Evolutionary conservation across 1,140 invertebrate genomes (phyloP).

Genomic region (Chionoecetes opilio): DNA sequence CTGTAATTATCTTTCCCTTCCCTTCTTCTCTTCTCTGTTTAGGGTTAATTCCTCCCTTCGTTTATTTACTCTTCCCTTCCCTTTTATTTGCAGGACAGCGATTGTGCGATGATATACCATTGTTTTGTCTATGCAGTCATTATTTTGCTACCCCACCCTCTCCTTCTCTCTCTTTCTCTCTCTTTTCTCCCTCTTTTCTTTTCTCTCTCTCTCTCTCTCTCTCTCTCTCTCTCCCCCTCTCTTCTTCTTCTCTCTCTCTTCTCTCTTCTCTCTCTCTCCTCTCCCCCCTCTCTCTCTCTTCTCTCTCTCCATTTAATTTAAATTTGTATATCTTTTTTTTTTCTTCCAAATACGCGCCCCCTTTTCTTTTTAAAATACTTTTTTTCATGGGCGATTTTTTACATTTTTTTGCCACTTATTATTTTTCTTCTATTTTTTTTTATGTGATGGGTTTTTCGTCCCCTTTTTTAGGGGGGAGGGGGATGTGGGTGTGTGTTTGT

Average conservation of each 20-base stretch:
- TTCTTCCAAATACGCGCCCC: too few relatives aligned
- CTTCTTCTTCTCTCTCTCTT: background rate
- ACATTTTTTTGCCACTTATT: too few relatives aligned
- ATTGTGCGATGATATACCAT: background rate
- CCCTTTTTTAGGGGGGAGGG: too few relatives aligned
- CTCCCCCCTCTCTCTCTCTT: too few relatives aligned
- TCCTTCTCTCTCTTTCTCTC: background rate
- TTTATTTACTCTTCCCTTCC: background rate
- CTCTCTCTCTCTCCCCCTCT: background rate
- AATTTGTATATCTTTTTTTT: too few relatives aligned
- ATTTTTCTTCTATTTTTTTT: too few relatives aligned
- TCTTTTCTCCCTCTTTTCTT: background rate
- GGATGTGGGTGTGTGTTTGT: too few relatives aligned
- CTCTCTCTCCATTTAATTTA: too few relatives aligned
- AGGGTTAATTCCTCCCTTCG: background rate
- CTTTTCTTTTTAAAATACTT: too few relatives aligned
- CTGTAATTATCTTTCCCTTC: slow-evolving; percentile 7
- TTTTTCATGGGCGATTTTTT: too few relatives aligned
- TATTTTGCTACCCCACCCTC: background rate
- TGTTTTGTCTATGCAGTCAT: background rate
- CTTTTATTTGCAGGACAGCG: background rate
- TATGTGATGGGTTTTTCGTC: too few relatives aligned
- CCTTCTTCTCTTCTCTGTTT: background rate
- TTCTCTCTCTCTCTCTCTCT: slow-evolving; percentile 18
- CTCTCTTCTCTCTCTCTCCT: background rate